Percentiles rank a stretch among this genome's conserved stretches.
Conservation (phyloP, 2,888 invertebrate genomes). For the Ophion ellenae region DNA sequence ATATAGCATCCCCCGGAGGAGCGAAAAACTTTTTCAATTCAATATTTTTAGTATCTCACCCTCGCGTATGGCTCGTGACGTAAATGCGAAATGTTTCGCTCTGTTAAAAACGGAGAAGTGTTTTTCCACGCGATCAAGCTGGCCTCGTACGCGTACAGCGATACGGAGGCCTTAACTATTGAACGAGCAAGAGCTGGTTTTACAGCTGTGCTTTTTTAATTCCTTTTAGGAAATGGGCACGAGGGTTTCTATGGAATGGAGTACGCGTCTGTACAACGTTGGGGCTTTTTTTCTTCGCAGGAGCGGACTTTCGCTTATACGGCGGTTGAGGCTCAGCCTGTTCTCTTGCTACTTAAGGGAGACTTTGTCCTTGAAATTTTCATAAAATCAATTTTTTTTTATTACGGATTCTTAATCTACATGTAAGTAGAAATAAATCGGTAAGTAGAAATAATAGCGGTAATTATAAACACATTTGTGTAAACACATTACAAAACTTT, state of each 20-base stretch:
- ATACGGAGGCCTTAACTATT: not conserved
- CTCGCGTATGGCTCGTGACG: slow-evolving; percentile 14
- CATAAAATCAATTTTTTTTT: too few relatives aligned
- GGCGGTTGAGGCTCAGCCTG: slow-evolving; percentile 52
- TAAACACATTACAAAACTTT: too few relatives aligned
- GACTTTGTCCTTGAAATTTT: too few relatives aligned
- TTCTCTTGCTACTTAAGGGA: slow-evolving; percentile 16
- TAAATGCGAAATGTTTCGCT: slow-evolving; percentile 47
- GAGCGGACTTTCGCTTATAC: not conserved
- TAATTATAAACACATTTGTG: too few relatives aligned
- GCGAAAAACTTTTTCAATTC: slow-evolving; percentile 57
- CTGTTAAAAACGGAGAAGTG: slow-evolving; percentile 30
- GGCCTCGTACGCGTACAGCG: not conserved
- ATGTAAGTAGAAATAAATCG: too few relatives aligned
- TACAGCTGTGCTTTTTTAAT: too few relatives aligned
- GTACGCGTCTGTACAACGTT: not conserved
- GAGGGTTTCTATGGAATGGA: too few relatives aligned
- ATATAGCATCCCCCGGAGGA: slow-evolving; percentile 31
- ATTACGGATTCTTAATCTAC: too few relatives aligned
- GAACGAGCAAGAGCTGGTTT: not conserved
- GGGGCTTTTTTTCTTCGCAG: not conserved
- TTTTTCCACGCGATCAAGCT: not conserved
- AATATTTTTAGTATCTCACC: slow-evolving; percentile 51
- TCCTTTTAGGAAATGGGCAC: too few relatives aligned
- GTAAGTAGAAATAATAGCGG: too few relatives aligned